Base-by-base conservation (phyloP, 2,888 invertebrate genomes). In the Philopedon plagiatum region DNA sequence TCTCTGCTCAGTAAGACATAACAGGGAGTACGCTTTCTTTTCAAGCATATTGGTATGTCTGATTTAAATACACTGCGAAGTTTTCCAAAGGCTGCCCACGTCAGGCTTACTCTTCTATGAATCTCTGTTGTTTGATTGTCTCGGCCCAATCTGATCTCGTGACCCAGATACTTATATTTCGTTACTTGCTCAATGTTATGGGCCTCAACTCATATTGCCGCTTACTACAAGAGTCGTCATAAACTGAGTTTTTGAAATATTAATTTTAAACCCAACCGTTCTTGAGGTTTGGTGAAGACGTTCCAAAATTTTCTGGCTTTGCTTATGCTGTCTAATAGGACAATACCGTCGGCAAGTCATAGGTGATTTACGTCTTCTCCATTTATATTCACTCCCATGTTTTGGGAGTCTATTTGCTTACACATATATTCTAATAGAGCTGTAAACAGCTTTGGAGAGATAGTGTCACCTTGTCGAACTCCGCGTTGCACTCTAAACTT, bases 391-490 rank as follows among this genome's bases (percentile, higher is more conserved):
- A n/a, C n/a, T 7, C 7, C 26, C 26, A 26, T 26, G 26, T 26
- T 26, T 26, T 26, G 26, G 4, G 4, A 26, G 26, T 26, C 26
- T 26, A 26, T 39, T 39, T 39, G 11, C n/a, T n/a, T n/a, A n/a
- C n/a, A n/a, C n/a, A n/a, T n/a, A n/a, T n/a, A n/a, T 39, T 56
- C 56, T 8, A 69, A 13, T 41, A 63, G 34, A 15, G 21, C 13
- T 26, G 63, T 69, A 37, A 49, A 67, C 37, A 67, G 39, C 21
- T 67, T 60, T 60, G 67, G 65, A 18, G 23, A 51, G 7, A 64
- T 64, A 7, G 37, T 64, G 34, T 64, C 37, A 4, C 56, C 65
- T 8, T 58, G 46, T n/a, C 46, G 19, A 11, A 57, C 34, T 46
- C 46, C 57, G 7, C 13, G 18, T 32, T 46, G 8, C 4, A 46